These are phyloP conservation scores for Condylura cristata DNA, from an alignment of 2,113 vertebrate genomes.

Conservation along the genomic window DNA sequence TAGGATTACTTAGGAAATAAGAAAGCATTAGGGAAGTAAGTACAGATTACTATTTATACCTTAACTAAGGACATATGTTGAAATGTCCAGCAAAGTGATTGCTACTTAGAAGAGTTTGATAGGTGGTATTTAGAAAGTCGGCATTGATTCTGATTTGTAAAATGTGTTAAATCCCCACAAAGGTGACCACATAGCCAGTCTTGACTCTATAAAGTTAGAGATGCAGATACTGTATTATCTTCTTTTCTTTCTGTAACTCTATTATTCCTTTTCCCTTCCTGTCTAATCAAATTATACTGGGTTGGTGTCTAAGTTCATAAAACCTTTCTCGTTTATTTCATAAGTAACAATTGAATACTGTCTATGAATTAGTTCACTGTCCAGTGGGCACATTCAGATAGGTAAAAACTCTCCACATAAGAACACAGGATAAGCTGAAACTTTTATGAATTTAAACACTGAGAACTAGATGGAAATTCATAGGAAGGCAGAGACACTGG, in stretches of 20 bases:
- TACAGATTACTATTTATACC: not conserved
- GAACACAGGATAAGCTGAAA: not conserved
- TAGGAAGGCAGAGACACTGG: not conserved
- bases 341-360: not conserved
- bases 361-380: not conserved
- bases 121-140: not conserved
- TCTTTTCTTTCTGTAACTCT: not conserved
- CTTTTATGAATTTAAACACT: not conserved
- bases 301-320: not conserved
- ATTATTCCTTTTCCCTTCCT: not conserved
- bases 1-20: not conserved
- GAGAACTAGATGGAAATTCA: not conserved
- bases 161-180: not conserved
- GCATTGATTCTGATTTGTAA: not conserved
- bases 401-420: not conserved
- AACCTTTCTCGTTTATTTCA: not conserved
- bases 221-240: not conserved
- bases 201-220: not conserved
- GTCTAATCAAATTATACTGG: not conserved
- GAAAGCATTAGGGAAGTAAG: not conserved
- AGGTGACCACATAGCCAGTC: not conserved
- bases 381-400: not conserved
- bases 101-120: not conserved
- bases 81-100: not conserved
- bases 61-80: not conserved